Evolutionary conservation across 2,113 vertebrate genomes (phyloP), one percentile per base, ranked within the genome.

Genomic region (pig (Sus scrofa)): DNA sequence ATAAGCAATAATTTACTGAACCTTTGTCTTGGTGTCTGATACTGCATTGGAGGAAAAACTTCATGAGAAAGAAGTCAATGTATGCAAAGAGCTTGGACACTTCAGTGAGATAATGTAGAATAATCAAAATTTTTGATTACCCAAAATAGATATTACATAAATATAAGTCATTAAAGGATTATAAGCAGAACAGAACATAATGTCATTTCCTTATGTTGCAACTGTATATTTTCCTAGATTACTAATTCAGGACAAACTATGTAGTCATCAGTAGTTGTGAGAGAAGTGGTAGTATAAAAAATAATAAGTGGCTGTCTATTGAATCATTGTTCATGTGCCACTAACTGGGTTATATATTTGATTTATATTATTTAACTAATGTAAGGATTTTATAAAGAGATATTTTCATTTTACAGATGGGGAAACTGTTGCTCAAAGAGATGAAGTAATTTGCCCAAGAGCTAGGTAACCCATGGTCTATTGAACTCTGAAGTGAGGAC

Each of bases 351-450:
- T 67, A 0, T 73, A 4, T 19, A 3, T 85, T 90, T 93, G 34
- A 81, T 10, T 52, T 84, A 74, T 56, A 37, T 65, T 54, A 86
- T 65, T 82, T 67, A 67, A 44, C 12, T 93, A 58, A 44, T 74
- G 32, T 27, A 50, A 14, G 6, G 3, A 44, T n/a, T 62, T 50
- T 92, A 2, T n/a, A 88, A 37, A 26, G 11, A 73, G 4, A 54
- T 58, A 7, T 89, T 95, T 8, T 96, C 26, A 56, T 87, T 96
- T 96, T 81, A 58, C 74, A 81, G 50, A 52, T 75, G 37, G 82
- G 34, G 10, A 89, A 89, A 86, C 8, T 74, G 24, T 81, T 87
- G 9, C 16, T 68, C 30, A 88, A 44, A 93, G 9, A 77, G 26
- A 50, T 82, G 52, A 65, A 78, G 8, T 71, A 65, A 70, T 79